Base-by-base conservation (phyloP, 2,797 vertebrate genomes). In the Luscinia megarhynchos region DNA sequence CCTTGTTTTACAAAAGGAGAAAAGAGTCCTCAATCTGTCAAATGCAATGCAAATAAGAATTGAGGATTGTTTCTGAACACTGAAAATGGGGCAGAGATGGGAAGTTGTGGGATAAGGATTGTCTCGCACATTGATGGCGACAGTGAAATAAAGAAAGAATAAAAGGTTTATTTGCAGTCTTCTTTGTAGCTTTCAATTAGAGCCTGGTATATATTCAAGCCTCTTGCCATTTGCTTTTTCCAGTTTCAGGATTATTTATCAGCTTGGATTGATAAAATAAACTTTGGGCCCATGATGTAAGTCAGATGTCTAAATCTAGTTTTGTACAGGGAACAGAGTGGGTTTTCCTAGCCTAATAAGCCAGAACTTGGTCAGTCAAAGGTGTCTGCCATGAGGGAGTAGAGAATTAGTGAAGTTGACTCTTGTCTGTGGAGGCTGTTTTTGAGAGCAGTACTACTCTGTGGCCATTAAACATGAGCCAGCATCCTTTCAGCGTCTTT, bases 221-320 rank as follows among this genome's bases (percentile, higher is more conserved):
- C 26, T 90, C 66, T 90, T 0, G 5, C 55, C 76, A 32, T 78
- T 94, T 93, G 11, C 40, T 90, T 81, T 88, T 94, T 55, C 75
- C 23, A 58, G 40, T 93, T 95, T 78, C 34, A 72, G 36, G 55
- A 73, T 91, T 94, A 90, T 86, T 93, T 93, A 66, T 91, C 73
- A 69, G 15, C 30, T 88, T 1, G 2, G 55, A 91, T 29, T 73
- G 48, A 89, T 63, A 79, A 58, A 77, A 57, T 79, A 90, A 88
- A 12, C 19, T 94, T 74, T 76, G 30, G 61, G 27, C 30, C 77
- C 2, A 0, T 88, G 55, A 58, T 86, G 9, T 32, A 83, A 94
- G 18, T 95, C 76, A 78, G 79, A 58, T 74, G 36, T 84, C 27
- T 89, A 36, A 69, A 66, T 79, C 48, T 45, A 59, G 23, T 36